These are phyloP conservation scores for Sialia sialis DNA, from an alignment of 2,113 vertebrate genomes.

Conservation along the genomic window DNA sequence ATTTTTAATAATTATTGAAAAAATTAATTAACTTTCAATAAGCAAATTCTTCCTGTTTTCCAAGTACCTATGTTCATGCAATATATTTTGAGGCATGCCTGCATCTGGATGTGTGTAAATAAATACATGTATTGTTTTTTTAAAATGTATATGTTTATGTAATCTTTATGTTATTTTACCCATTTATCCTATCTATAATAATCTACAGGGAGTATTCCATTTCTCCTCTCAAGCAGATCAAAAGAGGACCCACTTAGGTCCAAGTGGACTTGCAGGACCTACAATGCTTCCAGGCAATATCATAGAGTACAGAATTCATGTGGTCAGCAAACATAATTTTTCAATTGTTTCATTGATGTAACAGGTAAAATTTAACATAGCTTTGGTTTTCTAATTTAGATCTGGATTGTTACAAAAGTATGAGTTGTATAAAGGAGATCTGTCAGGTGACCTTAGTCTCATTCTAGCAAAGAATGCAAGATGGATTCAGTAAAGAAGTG, in stretches of 20 bases:
- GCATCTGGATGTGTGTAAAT: neutral
- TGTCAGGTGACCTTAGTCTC: neutral
- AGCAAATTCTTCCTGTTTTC: neutral
- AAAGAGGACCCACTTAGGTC: neutral
- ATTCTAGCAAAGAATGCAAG: neutral
- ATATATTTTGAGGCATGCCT: neutral
- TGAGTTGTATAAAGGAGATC: neutral
- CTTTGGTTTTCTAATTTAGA: neutral
- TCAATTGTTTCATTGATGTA: neutral
- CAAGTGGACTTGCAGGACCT: neutral
- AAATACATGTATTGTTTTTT: neutral
- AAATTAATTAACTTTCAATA: neutral
- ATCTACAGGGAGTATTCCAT: neutral
- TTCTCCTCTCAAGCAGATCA: neutral
- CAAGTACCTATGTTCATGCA: neutral
- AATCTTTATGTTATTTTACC: neutral
- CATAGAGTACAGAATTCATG: neutral
- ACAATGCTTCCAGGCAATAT: neutral
- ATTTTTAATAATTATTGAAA: neutral
- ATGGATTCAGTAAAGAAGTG: neutral
- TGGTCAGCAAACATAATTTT: neutral
- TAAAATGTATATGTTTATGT: neutral
- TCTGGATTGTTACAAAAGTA: neutral
- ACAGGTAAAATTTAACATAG: neutral
- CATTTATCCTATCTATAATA: neutral